Conservation (phyloP, 2,888 invertebrate species). For the Uloborus plumipes region DNA sequence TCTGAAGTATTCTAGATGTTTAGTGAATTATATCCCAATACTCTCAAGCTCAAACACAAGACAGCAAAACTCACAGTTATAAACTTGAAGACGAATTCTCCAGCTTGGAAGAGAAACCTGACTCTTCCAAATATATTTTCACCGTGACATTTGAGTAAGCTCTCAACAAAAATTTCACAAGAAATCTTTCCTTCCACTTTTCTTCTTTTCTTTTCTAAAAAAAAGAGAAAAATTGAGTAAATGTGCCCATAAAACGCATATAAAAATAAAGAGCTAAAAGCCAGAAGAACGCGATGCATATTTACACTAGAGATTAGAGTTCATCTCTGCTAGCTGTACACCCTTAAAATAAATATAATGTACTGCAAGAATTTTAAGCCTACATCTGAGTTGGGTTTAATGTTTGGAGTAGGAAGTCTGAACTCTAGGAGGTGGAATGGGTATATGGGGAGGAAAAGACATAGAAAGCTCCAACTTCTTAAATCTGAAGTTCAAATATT, state of each 20-base stretch:
- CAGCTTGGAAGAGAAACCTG: too few relatives aligned
- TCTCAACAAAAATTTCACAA: too few relatives aligned
- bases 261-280: constrained; percentile 31
- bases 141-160: too few relatives aligned
- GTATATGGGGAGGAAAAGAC: constrained; percentile 15
- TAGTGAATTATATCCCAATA: too few relatives aligned
- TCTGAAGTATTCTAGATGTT: too few relatives aligned
- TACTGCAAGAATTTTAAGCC: constrained; percentile 31
- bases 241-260: constrained; percentile 4
- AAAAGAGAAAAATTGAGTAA: too few relatives aligned
- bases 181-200: too few relatives aligned
- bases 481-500: constrained; percentile 40
- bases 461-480: constrained; percentile 1
- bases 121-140: too few relatives aligned
- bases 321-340: constrained; percentile 9
- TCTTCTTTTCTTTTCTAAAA: too few relatives aligned
- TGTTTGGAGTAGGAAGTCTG: constrained; percentile 10
- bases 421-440: constrained; percentile 14
- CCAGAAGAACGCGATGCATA: constrained; percentile 38
- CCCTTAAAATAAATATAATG: background rate
- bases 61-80: too few relatives aligned
- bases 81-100: too few relatives aligned
- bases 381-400: constrained; percentile 23
- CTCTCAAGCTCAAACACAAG: too few relatives aligned
- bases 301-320: constrained; percentile 52